A percentile compares a stretch with the other conserved stretches of the same genome.
phyloP scores from a whole-genome alignment of 2,888 invertebrate genomes.

The Melieria omissa region DNA sequence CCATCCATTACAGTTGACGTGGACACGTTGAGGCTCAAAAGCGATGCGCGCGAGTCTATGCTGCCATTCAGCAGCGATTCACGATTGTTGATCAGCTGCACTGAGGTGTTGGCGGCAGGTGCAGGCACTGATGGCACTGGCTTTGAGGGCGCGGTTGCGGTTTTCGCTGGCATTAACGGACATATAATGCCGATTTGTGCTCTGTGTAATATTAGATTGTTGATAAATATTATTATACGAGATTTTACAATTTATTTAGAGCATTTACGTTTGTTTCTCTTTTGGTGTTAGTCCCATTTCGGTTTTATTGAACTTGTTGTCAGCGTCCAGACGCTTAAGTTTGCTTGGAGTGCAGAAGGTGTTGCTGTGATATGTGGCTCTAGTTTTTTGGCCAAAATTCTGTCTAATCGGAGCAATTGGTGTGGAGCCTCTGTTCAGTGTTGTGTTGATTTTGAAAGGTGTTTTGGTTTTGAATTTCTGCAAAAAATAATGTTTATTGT shows the following conservation, averaged over 20 bases:
- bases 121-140: not conserved
- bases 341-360: constrained; percentile 56
- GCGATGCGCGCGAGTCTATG: constrained; percentile 48
- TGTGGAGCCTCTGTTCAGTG: constrained; percentile 21
- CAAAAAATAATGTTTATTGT: too few species aligned
- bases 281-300: constrained; percentile 52
- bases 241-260: not conserved
- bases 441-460: constrained; percentile 27
- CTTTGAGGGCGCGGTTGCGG: not conserved
- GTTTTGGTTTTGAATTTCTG: constrained; percentile 11
- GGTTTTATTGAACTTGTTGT: constrained; percentile 50
- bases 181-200: constrained; percentile 14
- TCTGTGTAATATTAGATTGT: constrained; percentile 3
- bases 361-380: constrained; percentile 43
- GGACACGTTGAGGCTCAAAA: constrained; percentile 53
- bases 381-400: not conserved
- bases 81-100: constrained; percentile 20
- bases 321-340: constrained; percentile 40
- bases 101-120: not conserved
- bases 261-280: constrained; percentile 49
- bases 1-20: constrained; percentile 47
- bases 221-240: not conserved
- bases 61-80: constrained; percentile 47
- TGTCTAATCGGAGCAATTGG: constrained; percentile 20
- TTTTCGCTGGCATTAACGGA: not conserved